Conservation (phyloP, 2,113 vertebrate genomes). For the Ginglymostoma cirratum region DNA sequence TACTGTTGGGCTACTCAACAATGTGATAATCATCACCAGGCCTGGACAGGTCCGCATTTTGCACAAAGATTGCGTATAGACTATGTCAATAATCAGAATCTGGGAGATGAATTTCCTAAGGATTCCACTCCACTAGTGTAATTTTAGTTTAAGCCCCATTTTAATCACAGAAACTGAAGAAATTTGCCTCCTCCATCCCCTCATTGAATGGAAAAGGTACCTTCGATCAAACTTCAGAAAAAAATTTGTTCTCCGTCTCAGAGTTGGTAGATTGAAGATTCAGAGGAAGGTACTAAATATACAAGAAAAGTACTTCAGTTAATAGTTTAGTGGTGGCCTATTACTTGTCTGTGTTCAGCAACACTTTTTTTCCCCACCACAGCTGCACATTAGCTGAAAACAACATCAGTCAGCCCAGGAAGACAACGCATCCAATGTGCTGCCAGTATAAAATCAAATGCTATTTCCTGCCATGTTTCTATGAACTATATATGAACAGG, state of each 20-base stretch:
- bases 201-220: not conserved
- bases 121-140: too few relatives aligned
- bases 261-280: not conserved
- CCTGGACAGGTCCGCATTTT: too few relatives aligned
- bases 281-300: not conserved
- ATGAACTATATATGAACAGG: too few relatives aligned
- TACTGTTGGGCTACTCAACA: not conserved
- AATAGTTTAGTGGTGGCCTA: not conserved
- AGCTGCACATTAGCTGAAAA: not conserved
- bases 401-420: not conserved
- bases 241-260: not conserved
- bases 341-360: not conserved
- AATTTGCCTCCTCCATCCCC: not conserved
- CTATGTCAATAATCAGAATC: too few relatives aligned
- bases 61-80: too few relatives aligned
- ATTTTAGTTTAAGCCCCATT: not conserved
- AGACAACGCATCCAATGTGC: not conserved
- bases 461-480: not conserved
- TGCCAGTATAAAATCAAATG: not conserved
- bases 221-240: not conserved
- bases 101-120: too few relatives aligned
- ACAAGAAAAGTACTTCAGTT: not conserved
- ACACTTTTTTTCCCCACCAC: not conserved
- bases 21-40: not conserved
- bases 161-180: not conserved